These are phyloP conservation scores for Tachysurus fulvidraco DNA, from an alignment of 2,113 vertebrate genomes.

Conservation along the genomic window DNA sequence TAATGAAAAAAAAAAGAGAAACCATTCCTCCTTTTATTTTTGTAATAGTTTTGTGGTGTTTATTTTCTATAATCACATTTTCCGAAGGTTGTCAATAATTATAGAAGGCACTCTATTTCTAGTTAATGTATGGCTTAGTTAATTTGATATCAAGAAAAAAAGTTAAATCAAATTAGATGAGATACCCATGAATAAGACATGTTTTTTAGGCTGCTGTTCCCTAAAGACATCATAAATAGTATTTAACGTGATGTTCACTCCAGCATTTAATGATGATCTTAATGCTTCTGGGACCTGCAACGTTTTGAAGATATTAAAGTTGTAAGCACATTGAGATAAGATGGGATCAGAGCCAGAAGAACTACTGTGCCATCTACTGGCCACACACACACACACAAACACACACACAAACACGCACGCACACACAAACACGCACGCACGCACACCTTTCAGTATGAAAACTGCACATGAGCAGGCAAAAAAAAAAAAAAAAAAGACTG, in stretches of 20 bases:
- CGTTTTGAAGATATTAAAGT: neutral
- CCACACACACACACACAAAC: too few species aligned
- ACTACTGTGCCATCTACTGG: conserved; percentile 1
- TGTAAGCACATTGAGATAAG: neutral
- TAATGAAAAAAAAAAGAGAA: neutral
- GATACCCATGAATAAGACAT: neutral
- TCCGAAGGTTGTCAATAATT: neutral
- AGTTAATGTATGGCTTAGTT: neutral
- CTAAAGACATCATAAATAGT: neutral
- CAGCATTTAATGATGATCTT: neutral
- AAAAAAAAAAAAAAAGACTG: neutral
- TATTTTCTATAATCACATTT: neutral
- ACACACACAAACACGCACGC: too few species aligned
- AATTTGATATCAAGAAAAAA: neutral
- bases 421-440: too few species aligned
- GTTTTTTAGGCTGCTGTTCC: neutral
- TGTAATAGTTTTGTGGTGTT: neutral
- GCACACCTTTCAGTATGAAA: too few species aligned
- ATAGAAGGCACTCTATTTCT: neutral
- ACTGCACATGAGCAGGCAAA: neutral
- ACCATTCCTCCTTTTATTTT: neutral
- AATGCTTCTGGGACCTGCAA: neutral
- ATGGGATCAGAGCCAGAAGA: conserved; percentile 1
- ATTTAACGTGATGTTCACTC: neutral
- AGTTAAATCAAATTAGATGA: neutral